Base-by-base conservation (phyloP, 2,113 vertebrate genomes). In the Thamnophis sirtalis region DNA sequence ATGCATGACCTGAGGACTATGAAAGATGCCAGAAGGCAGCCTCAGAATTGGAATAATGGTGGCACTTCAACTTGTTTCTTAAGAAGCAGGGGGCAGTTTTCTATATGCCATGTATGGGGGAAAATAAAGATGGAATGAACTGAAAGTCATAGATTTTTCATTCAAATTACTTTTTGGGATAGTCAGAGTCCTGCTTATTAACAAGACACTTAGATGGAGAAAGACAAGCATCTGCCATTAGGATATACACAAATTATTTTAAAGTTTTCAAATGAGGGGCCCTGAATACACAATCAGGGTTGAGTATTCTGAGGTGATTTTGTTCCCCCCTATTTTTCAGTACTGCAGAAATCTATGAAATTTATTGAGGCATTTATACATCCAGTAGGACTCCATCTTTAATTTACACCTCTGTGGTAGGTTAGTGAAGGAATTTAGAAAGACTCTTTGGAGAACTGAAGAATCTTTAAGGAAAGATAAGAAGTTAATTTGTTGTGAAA, bases 321-420 rank as follows among this genome's bases (percentile, higher is more conserved):
- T 0, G 2, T 17, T 0, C 33, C 0, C 5, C 1, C 28, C n/a
- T 7, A 80, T 80, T 80, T 38, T 80, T 38, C 68, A 38, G 2
- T 38, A 80, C 2, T 80, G 33, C 68, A 33, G n/a, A 73, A 73
- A 73, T 38, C 33, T 80, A 19, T 80, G 68, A 80, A 38, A 80
- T 80, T 80, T 80, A 48, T 89, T 60, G 24, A 63, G 8, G 22
- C 38, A 63, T 49, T 63, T 38, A 49, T 89, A 24, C 56, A 89
- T 89, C 55, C 11, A 5, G 22, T 13, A 89, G 19, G 43, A 48
- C 1, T 24, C 21, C 21, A 89, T 60, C 5, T 58, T 58, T 88
- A 48, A 48, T 60, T 60, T 49, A 60, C 7, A 89, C 10, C 10
- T 60, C 55, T 60, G 6, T 24, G 6, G 11, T 89, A 60, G 38